Percentiles rank a stretch among this genome's conserved stretches.
Evolutionary conservation across 37 sponge, comb jelly and placozoan species (phyloP).

Genomic region (Corticium candelabrum): DNA sequence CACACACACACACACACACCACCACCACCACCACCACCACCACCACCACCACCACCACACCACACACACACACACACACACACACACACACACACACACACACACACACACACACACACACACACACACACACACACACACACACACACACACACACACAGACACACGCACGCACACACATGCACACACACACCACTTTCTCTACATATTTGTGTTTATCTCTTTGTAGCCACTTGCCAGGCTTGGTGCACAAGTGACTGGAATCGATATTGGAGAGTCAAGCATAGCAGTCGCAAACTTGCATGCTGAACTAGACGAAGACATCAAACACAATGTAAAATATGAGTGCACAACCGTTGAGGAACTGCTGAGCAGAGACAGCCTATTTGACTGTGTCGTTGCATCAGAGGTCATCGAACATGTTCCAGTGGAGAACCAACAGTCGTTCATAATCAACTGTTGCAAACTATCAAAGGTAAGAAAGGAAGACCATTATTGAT

Average conservation of each 20-base stretch:
- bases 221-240: neutral
- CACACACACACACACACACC: too few species aligned
- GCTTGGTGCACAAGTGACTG: neutral
- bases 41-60: too few species aligned
- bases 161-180: neutral
- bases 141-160: too few species aligned
- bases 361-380: neutral
- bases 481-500: too few species aligned
- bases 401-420: neutral
- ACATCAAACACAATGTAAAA: neutral
- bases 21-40: too few species aligned
- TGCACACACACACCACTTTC: neutral
- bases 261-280: neutral
- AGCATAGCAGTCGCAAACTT: neutral
- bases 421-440: neutral
- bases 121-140: too few species aligned
- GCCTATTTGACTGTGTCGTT: neutral
- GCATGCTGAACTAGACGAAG: neutral
- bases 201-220: too few species aligned
- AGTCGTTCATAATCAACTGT: neutral
- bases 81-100: too few species aligned
- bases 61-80: too few species aligned
- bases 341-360: neutral
- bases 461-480: neutral
- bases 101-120: too few species aligned